Evolutionary conservation across 2,113 vertebrate genomes (phyloP).

Genomic region (Phycodurus eques): DNA sequence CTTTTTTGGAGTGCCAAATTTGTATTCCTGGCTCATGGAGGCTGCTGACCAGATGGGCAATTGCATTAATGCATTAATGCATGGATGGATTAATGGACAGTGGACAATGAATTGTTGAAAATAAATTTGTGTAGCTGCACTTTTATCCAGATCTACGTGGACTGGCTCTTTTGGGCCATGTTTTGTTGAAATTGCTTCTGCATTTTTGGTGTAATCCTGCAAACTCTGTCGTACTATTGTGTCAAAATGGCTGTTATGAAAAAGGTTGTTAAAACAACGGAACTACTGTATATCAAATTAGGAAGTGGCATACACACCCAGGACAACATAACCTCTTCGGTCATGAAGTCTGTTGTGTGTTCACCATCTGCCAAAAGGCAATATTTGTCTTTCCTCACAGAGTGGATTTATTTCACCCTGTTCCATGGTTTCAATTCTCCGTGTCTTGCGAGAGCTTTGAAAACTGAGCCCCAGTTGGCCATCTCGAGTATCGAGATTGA

Average conservation of each 20-base stretch:
- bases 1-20: too few relatives aligned
- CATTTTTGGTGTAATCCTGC: not conserved
- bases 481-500: conserved; percentile 50
- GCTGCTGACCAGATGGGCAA: too few relatives aligned
- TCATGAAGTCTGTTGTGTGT: not conserved
- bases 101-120: not conserved
- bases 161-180: not conserved
- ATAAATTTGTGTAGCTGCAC: not conserved
- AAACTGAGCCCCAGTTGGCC: conserved; percentile 39
- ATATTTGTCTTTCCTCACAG: conserved; percentile 25
- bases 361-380: conserved; percentile 21
- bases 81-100: too few relatives aligned
- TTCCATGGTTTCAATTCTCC: conserved; percentile 40
- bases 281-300: not conserved
- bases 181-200: not conserved
- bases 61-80: too few relatives aligned
- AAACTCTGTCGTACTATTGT: not conserved
- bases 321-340: not conserved
- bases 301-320: not conserved
- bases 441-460: conserved; percentile 42
- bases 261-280: not conserved
- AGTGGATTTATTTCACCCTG: conserved; percentile 38
- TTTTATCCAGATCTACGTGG: not conserved
- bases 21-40: too few relatives aligned
- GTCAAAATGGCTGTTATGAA: not conserved